Percentiles rank a stretch among this genome's conserved stretches.
Conservation (phyloP, 2,888 invertebrate genomes). For the Andrena dorsata region DNA sequence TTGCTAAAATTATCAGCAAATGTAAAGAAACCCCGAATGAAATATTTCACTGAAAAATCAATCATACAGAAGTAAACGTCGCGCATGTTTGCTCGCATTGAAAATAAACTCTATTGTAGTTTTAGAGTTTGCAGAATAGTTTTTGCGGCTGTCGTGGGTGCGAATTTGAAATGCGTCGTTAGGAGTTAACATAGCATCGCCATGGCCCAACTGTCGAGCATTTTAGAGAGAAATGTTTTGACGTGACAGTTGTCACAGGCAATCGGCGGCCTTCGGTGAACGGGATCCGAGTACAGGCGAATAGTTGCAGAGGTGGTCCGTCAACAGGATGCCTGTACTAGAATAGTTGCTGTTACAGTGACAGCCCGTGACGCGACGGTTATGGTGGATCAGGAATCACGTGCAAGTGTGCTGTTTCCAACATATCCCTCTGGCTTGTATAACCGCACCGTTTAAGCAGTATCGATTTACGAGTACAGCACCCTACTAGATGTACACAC, state of each 20-base stretch:
- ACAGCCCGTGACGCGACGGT: conserved; percentile 52
- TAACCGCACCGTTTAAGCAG: conserved; percentile 47
- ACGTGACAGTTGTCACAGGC: conserved; percentile 57
- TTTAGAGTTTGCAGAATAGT: not conserved
- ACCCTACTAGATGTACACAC: not conserved
- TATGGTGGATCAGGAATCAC: conserved; percentile 55
- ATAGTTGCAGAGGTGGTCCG: conserved; percentile 39
- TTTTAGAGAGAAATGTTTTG: conserved; percentile 55
- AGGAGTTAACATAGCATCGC: conserved; percentile 32
- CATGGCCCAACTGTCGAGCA: conserved; percentile 16
- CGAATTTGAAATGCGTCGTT: conserved; percentile 33
- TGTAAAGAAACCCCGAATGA: not conserved
- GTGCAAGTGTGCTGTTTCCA: conserved; percentile 35
- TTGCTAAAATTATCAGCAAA: not conserved
- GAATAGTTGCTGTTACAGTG: conserved; percentile 58
- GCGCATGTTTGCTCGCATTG: conserved; percentile 4
- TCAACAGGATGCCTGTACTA: conserved; percentile 52
- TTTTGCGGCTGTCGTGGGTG: not conserved
- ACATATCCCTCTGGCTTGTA: conserved; percentile 23
- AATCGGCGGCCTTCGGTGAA: conserved; percentile 50
- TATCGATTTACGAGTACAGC: conserved; percentile 38
- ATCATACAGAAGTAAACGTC: not conserved
- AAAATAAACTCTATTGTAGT: conserved; percentile 26
- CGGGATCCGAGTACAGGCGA: conserved; percentile 11
- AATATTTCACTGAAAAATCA: not conserved